phyloP scores from a whole-genome alignment of 2,888 invertebrate species.

The Trichacis sp. region DNA sequence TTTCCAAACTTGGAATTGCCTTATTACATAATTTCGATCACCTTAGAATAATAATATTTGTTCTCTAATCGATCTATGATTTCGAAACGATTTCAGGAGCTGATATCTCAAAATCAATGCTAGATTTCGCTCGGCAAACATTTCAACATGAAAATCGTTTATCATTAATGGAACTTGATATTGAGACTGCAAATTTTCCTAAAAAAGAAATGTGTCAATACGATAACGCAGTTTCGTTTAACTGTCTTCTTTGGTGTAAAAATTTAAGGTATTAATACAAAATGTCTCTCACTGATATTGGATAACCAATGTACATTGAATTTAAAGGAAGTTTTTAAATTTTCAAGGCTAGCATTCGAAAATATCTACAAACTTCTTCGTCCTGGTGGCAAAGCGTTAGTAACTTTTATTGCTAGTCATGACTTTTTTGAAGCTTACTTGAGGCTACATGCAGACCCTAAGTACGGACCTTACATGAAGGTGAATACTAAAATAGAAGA shows the following conservation, averaged over 20 bases:
- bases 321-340: neutral
- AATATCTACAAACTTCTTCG: slow-evolving; percentile 78
- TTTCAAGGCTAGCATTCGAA: slow-evolving; percentile 73
- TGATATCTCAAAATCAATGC: slow-evolving; percentile 81
- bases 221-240: slow-evolving; percentile 81
- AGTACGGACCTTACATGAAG: slow-evolving; percentile 77
- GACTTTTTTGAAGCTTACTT: slow-evolving; percentile 78
- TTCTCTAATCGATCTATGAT: too few relatives aligned
- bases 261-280: too few relatives aligned
- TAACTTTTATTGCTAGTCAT: slow-evolving; percentile 78
- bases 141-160: slow-evolving; percentile 71
- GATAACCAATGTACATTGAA: slow-evolving; percentile 74
- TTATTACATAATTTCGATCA: too few relatives aligned
- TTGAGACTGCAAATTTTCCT: slow-evolving; percentile 71
- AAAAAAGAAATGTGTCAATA: slow-evolving; percentile 71
- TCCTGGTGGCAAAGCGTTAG: slow-evolving; percentile 77
- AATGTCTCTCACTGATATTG: too few relatives aligned
- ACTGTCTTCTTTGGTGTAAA: slow-evolving; percentile 84
- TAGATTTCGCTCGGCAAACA: slow-evolving; percentile 74
- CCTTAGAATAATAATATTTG: too few relatives aligned
- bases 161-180: slow-evolving; percentile 71
- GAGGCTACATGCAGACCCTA: slow-evolving; percentile 71
- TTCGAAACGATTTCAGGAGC: slow-evolving; percentile 75
- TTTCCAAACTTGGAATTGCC: too few relatives aligned
- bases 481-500: slow-evolving; percentile 54